phyloP scores from a whole-genome alignment of 2,797 vertebrate genomes.

The Prionace glauca region DNA sequence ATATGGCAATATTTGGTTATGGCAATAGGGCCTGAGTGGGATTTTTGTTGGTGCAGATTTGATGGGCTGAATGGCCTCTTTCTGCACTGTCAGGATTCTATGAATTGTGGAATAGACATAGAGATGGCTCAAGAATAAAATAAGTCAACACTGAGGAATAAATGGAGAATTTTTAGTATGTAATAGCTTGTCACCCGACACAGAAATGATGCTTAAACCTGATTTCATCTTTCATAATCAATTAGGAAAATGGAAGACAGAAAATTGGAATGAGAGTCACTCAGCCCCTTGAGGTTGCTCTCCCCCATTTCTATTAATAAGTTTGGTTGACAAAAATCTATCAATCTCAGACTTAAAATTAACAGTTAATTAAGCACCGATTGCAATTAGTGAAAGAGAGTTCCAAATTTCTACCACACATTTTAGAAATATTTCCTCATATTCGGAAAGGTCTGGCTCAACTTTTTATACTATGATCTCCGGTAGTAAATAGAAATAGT shows the following conservation, averaged over 20 bases:
- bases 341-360: background rate
- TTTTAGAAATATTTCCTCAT: background rate
- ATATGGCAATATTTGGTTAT: no score
- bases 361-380: background rate
- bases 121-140: background rate
- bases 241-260: background rate
- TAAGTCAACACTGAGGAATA: background rate
- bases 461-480: background rate
- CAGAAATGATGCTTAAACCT: background rate
- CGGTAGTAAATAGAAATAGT: background rate
- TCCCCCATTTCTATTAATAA: background rate
- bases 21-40: no score
- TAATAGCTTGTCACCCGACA: background rate
- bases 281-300: background rate
- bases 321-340: background rate
- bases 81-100: no score
- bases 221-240: background rate
- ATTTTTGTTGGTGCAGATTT: no score
- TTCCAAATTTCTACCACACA: background rate
- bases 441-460: background rate
- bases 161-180: background rate
- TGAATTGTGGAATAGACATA: background rate
- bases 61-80: no score
- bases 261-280: background rate
- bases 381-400: background rate